Evolutionary conservation across 2,888 invertebrate species (phyloP).

Genomic region (Metopia argyrocephala): DNA sequence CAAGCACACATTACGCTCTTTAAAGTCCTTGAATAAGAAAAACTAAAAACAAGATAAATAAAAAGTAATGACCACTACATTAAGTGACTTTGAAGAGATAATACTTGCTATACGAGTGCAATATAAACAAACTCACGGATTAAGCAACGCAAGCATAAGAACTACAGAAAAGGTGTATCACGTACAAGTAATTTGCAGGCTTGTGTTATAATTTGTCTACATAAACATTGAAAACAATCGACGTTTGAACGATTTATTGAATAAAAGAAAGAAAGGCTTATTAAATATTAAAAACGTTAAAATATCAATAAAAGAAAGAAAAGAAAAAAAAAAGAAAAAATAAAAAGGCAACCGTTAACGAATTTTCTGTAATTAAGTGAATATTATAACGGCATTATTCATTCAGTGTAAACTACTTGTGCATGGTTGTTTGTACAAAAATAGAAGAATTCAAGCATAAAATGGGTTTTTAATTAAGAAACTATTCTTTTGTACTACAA

Average conservation of each 20-base stretch:
- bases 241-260: neutral
- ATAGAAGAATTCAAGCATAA: conserved; percentile 35
- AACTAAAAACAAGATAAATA: neutral
- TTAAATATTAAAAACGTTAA: neutral
- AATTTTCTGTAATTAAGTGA: conserved; percentile 30
- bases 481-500: neutral
- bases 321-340: neutral
- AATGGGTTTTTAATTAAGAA: conserved; percentile 43
- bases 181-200: conserved; percentile 73
- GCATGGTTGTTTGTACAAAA: neutral
- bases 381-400: conserved; percentile 46
- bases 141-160: conserved; percentile 12
- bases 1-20: neutral
- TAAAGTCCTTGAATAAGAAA: conserved; percentile 17
- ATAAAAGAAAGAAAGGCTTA: neutral
- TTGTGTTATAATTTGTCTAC: conserved; percentile 58
- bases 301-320: conserved; percentile 7
- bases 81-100: conserved; percentile 32
- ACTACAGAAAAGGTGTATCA: conserved; percentile 70
- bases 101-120: conserved; percentile 16
- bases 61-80: neutral
- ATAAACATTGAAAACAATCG: conserved; percentile 5
- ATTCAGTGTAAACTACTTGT: neutral
- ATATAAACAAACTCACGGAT: conserved; percentile 39
- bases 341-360: neutral